Evolutionary conservation across 2,797 vertebrate genomes (phyloP).

Genomic region (Clarias platycephalus): DNA sequence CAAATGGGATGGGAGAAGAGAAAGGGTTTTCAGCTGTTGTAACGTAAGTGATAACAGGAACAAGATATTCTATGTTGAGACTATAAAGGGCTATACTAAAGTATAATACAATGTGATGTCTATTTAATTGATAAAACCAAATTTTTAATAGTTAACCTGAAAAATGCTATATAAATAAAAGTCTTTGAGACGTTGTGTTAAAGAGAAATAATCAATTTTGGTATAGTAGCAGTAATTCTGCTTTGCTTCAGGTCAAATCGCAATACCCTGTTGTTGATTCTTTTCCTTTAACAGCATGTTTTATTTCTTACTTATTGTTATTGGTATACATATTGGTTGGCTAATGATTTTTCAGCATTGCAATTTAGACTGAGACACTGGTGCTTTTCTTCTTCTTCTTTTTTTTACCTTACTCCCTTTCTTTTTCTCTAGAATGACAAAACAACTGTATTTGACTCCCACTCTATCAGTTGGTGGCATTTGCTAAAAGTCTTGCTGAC

Average conservation of each 20-base stretch:
- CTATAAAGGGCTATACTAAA: background rate
- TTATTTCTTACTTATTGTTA: constrained; percentile 8
- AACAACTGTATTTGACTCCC: constrained; percentile 49
- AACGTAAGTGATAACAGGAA: background rate
- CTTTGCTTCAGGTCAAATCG: background rate
- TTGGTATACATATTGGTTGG: background rate
- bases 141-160: background rate
- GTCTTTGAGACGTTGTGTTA: background rate
- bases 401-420: constrained; percentile 10
- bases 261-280: background rate
- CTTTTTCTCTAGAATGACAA: constrained; percentile 46
- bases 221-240: background rate
- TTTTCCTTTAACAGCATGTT: background rate
- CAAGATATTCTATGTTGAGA: background rate
- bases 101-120: background rate
- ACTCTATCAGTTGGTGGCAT: constrained; percentile 54
- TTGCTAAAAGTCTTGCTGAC: constrained; percentile 54
- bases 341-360: constrained; percentile 14
- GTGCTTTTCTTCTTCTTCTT: constrained; percentile 4
- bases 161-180: background rate
- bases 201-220: background rate
- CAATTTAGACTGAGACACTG: constrained; percentile 14
- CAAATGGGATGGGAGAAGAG: background rate
- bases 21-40: background rate
- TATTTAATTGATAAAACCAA: background rate